Evolutionary conservation across 1,140 invertebrate genomes (phyloP).

Genomic region (Heterodera carotae): DNA sequence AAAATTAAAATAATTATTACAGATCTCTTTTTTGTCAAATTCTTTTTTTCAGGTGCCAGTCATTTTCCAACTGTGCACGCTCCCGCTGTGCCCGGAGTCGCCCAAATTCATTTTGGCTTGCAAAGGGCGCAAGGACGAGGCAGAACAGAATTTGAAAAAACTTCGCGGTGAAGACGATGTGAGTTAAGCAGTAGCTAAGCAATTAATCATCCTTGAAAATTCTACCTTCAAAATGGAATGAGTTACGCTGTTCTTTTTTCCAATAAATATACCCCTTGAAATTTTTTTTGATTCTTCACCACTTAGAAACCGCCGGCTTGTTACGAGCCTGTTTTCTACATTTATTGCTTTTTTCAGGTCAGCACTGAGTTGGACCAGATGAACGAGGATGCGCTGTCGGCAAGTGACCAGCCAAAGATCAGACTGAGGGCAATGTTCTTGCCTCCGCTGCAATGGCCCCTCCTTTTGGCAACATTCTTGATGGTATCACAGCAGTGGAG

Average conservation of each 20-base stretch:
- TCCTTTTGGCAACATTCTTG: constrained; percentile 78
- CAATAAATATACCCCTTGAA: neutral
- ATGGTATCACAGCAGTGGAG: constrained; percentile 91
- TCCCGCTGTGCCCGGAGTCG: constrained; percentile 86
- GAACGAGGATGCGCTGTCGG: constrained; percentile 51
- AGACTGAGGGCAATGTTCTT: constrained; percentile 56
- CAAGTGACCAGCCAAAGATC: constrained; percentile 36
- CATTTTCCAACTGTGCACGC: constrained; percentile 74
- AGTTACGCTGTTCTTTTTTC: constrained; percentile 51
- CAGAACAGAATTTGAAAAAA: constrained; percentile 62
- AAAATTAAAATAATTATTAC: neutral
- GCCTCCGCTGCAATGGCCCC: constrained; percentile 54
- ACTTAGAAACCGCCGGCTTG: no score
- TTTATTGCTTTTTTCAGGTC: constrained; percentile 35
- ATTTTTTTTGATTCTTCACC: neutral
- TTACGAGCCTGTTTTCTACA: neutral
- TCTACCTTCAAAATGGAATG: no score
- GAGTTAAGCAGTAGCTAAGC: constrained; percentile 30
- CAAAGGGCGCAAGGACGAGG: constrained; percentile 49
- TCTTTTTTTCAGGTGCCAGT: constrained; percentile 73
- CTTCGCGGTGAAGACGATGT: constrained; percentile 53
- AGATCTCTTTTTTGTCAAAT: neutral
- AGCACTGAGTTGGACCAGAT: constrained; percentile 55
- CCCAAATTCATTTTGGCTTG: constrained; percentile 77
- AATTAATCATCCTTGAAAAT: no score